phyloP scores from a whole-genome alignment of 2,888 invertebrate species.

The Caenorhabditis uteleia region DNA sequence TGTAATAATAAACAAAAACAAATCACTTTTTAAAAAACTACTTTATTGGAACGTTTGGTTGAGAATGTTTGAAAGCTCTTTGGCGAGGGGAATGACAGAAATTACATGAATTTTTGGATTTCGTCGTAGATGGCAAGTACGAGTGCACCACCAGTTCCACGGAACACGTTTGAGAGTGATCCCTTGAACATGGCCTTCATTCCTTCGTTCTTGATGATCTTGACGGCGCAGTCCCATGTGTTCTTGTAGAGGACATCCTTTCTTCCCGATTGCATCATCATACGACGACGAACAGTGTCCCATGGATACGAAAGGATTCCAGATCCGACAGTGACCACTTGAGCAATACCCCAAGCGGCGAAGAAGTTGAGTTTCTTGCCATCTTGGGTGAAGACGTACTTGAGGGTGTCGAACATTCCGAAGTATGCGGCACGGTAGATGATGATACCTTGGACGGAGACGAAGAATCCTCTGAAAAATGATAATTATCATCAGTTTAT shows the following conservation, averaged over 20 bases:
- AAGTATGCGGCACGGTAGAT: slow-evolving; percentile 95
- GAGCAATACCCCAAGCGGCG: slow-evolving; percentile 83
- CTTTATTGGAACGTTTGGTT: no score
- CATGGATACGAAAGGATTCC: slow-evolving; percentile 95
- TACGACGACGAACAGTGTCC: slow-evolving; percentile 91
- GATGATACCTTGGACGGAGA: slow-evolving; percentile 86
- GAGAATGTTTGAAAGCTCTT: no score
- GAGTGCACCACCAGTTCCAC: slow-evolving; percentile 89
- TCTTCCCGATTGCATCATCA: slow-evolving; percentile 99
- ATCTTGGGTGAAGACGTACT: slow-evolving; percentile 85
- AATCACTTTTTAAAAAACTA: no score
- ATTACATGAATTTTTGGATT: slow-evolving; percentile 68
- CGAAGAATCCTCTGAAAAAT: slow-evolving; percentile 80
- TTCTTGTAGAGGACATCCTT: slow-evolving; percentile 87
- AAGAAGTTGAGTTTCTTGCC: slow-evolving; percentile 90
- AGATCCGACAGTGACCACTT: slow-evolving; percentile 81
- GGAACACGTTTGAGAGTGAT: slow-evolving; percentile 65
- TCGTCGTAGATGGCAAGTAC: slow-evolving; percentile 90
- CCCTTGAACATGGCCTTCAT: slow-evolving; percentile 85
- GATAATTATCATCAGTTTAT: no score
- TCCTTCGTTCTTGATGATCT: slow-evolving; percentile 86
- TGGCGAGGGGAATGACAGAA: no score
- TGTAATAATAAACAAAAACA: no score
- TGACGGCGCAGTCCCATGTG: slow-evolving; percentile 89
- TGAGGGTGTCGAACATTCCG: slow-evolving; percentile 93